Conservation (phyloP, 37 sponge, comb jelly and placozoan species). For the Agelas oroides region DNA sequence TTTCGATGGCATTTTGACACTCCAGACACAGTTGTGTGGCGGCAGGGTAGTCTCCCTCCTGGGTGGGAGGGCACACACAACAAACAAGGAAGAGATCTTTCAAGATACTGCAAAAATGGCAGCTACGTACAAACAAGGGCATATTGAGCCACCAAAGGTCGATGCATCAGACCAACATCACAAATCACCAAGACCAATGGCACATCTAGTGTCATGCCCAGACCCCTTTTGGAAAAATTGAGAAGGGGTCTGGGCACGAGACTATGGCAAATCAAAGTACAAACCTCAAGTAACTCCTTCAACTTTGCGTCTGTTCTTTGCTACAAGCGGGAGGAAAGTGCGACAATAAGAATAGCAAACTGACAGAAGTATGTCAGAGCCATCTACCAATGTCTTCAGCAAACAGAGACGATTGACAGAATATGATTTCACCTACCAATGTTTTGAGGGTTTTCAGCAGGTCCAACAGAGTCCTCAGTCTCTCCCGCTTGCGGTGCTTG, state of each 20-base stretch:
- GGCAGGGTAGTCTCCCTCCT: constrained; percentile 84
- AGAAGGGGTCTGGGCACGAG: neutral
- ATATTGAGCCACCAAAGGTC: too few relatives aligned
- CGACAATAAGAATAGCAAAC: too few relatives aligned
- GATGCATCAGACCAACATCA: too few relatives aligned
- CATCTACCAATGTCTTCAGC: too few relatives aligned
- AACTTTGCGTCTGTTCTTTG: constrained; percentile 78
- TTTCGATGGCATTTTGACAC: constrained; percentile 85
- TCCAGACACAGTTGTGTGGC: constrained; percentile 88
- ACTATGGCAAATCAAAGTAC: neutral
- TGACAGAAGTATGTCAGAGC: too few relatives aligned
- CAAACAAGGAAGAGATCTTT: neutral
- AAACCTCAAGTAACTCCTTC: constrained; percentile 68
- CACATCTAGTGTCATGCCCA: too few relatives aligned
- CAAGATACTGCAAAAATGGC: neutral
- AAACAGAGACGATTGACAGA: too few relatives aligned
- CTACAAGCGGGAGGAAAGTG: constrained; percentile 37
- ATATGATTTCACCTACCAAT: constrained; percentile 44
- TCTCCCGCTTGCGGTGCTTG: constrained; percentile 79
- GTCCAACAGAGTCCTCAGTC: constrained; percentile 56
- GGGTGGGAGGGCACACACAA: neutral
- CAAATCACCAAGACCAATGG: too few relatives aligned
- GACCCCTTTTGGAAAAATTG: neutral
- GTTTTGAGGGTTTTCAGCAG: constrained; percentile 74
- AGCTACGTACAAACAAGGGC: neutral